Base-by-base conservation (phyloP, 2,888 invertebrate species). In the Argyresthia goedartella region DNA sequence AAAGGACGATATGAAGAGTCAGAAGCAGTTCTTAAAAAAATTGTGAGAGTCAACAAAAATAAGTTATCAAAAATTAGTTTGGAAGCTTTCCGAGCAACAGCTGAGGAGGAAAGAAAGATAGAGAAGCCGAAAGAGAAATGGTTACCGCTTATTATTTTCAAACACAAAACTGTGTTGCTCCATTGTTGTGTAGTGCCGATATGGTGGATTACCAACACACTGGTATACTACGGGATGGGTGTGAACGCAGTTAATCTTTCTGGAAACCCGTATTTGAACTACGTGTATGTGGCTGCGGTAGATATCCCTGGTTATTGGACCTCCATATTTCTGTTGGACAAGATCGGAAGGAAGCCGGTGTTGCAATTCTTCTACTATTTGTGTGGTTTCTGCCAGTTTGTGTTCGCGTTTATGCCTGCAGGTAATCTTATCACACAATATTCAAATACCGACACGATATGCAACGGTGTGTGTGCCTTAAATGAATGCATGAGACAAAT, bases 291-390 rank as follows among this genome's bases (percentile, higher is more conserved):
- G 6, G 75, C 88, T 0, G 67, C 88, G 0, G 87, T 91, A 1
- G 93, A 93, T 67, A 89, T 93, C 47, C 93, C 93, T 0, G 92
- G 91, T 0, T 91, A 89, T 61, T 78, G 90, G 61, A 62, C 88
- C 16, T 89, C 91, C 0, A 88, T 88, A 52, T 65, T 89, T 8
- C 68, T 91, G n/a, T 80, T 92, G 64, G 89, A 89, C 55, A 81
- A 71, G 51, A 66, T 90, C 8, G 92, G 92, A 1, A 78, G 91
- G 55, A 88, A 89, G 56, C 79, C 86, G 7, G 89, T 90, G 0
- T 70, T 92, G 7, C 87, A 87, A 36, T 75, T 74, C 0, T 87
- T 89, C 0, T 90, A 89, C 69, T 67, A 91, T 57, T 55, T 91
- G 2, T 92, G 92, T 59, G 92, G 89, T 4, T 64, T 75, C 0